Evolutionary conservation across 2,113 vertebrate species (phyloP), one percentile per base, ranked within the genome.

Genomic region (Astatotilapia flaviijosephi): DNA sequence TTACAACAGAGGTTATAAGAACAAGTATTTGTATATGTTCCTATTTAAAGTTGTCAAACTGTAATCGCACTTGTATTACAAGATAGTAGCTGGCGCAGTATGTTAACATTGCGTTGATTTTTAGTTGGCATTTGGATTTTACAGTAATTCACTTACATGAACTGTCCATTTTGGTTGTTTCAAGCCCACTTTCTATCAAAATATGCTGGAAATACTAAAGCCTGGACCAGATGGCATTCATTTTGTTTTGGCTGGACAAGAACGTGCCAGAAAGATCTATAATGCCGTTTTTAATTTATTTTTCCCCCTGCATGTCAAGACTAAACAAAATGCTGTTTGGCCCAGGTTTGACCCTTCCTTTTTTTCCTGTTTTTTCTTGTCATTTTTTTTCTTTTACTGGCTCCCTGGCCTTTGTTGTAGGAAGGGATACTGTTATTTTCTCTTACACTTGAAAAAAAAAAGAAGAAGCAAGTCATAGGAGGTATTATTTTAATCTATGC

Each of bases 401-500:
- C 96, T 96, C 95, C 95, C 94, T 93, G 91, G 80, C 90, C 84
- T 92, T 93, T 93, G 83, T 65, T 86, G 81, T 92, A 86, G 89
- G 93, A 93, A 92, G 96, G 94, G 89, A 92, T 86, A 94, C 94
- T 95, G 94, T 96, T 96, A 94, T 91, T 93, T 93, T 92, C 88
- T 92, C 89, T 93, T 92, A 86, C 73, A 90, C 91, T 95, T 92
- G 85, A 84, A 83, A 7, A 87, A 89, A 17, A 54, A 92, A 23
- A 88, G 80, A 28, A 28, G 6, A 23, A 88, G n/a, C 37, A 42
- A 91, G 91, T 90, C 86, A 86, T 86, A 87, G 81, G 89, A 90
- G 82, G 86, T 92, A 88, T 95, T 94, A 83, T 95, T 96, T 95
- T 91, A 85, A 96, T 94, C 96, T 96, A 96, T 96, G 96, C 96